Evolutionary conservation across 2,113 vertebrate genomes (phyloP).

Genomic region (Leptocoma aspasia): DNA sequence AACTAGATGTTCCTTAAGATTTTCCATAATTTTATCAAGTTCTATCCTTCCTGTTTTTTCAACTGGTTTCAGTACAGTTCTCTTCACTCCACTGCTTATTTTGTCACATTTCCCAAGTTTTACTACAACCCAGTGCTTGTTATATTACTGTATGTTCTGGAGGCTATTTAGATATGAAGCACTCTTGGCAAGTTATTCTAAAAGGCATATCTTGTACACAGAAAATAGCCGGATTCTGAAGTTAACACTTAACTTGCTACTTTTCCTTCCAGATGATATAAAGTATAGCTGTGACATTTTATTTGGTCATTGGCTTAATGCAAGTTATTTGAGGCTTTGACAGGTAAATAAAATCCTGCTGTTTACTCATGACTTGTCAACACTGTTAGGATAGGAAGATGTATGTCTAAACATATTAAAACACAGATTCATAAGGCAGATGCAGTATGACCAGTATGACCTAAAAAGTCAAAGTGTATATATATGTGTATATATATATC

Average conservation of each 20-base stretch:
- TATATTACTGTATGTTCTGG: background rate
- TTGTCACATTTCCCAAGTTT: constrained; percentile 39
- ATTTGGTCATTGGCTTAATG: background rate
- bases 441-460: background rate
- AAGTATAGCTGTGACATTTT: background rate
- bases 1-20: background rate
- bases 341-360: background rate
- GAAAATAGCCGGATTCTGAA: background rate
- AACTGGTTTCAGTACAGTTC: background rate
- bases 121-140: background rate
- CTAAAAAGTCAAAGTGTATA: background rate
- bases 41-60: constrained; percentile 11
- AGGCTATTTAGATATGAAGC: background rate
- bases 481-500: background rate
- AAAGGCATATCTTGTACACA: background rate
- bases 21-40: background rate
- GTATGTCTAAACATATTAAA: background rate
- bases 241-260: background rate
- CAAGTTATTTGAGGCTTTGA: background rate
- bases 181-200: background rate
- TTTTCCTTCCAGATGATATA: background rate
- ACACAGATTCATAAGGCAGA: background rate
- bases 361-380: background rate
- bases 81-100: background rate
- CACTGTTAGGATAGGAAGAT: background rate